These are phyloP conservation scores for Pipistrellus pygmaeus DNA, from an alignment of 2,797 vertebrate genomes.

Conservation along the genomic window DNA sequence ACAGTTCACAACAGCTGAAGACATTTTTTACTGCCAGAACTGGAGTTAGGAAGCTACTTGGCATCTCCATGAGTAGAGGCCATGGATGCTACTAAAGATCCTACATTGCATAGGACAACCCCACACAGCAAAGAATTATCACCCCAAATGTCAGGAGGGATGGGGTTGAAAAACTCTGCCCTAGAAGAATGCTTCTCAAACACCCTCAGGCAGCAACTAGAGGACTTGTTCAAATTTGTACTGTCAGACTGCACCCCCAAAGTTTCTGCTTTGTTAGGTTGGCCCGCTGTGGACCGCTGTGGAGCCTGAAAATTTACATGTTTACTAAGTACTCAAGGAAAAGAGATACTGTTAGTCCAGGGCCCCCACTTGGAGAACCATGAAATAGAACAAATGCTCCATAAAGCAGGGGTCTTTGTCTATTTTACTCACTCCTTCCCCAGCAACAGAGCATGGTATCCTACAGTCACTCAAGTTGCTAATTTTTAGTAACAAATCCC, in stretches of 20 bases:
- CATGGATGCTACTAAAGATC: background rate
- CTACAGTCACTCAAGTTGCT: background rate
- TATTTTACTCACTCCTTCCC: background rate
- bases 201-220: background rate
- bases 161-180: background rate
- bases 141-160: background rate
- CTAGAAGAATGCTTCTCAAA: background rate
- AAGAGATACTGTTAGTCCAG: background rate
- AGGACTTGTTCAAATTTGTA: background rate
- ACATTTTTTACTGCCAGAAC: background rate
- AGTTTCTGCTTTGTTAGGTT: background rate
- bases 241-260: background rate
- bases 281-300: fast-evolving
- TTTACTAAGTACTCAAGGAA: background rate
- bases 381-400: background rate
- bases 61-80: background rate
- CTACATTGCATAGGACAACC: background rate
- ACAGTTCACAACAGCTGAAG: background rate
- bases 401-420: background rate
- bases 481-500: background rate
- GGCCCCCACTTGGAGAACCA: background rate
- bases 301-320: background rate
- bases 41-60: background rate
- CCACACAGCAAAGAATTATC: background rate
- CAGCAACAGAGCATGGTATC: background rate